Evolutionary conservation across 2,113 vertebrate species (phyloP).

Genomic region (Pipa parva): DNA sequence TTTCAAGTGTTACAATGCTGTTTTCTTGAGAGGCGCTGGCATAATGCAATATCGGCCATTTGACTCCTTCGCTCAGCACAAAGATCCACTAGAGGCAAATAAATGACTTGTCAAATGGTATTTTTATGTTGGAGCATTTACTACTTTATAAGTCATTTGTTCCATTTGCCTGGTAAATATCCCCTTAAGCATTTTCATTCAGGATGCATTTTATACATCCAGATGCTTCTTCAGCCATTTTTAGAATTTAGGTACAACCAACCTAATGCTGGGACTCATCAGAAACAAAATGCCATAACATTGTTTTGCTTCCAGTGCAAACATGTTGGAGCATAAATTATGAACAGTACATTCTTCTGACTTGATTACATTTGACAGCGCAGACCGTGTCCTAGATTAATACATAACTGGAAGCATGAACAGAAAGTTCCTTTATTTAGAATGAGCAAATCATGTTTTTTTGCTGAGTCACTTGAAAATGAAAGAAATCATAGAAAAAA

Average conservation of each 20-base stretch:
- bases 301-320: not conserved
- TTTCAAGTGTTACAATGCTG: fast-evolving
- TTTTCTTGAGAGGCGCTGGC: not conserved
- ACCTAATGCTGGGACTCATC: not conserved
- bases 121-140: constrained; percentile 10
- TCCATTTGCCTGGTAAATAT: not conserved
- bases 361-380: not conserved
- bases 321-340: too few species aligned
- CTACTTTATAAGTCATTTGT: not conserved
- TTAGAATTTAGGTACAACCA: not conserved
- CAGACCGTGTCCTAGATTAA: not conserved
- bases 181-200: constrained; percentile 4
- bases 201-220: not conserved
- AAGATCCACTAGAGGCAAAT: constrained; percentile 13
- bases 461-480: too few species aligned
- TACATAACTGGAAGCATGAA: not conserved
- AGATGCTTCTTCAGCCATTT: constrained; percentile 6
- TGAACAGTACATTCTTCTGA: too few species aligned
- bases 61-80: not conserved
- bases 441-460: not conserved
- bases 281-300: not conserved
- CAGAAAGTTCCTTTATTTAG: not conserved
- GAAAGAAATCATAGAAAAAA: too few species aligned
- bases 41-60: not conserved
- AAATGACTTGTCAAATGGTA: not conserved